Base-by-base conservation (phyloP, 2,888 invertebrate species). In the Drosophila falleni region DNA sequence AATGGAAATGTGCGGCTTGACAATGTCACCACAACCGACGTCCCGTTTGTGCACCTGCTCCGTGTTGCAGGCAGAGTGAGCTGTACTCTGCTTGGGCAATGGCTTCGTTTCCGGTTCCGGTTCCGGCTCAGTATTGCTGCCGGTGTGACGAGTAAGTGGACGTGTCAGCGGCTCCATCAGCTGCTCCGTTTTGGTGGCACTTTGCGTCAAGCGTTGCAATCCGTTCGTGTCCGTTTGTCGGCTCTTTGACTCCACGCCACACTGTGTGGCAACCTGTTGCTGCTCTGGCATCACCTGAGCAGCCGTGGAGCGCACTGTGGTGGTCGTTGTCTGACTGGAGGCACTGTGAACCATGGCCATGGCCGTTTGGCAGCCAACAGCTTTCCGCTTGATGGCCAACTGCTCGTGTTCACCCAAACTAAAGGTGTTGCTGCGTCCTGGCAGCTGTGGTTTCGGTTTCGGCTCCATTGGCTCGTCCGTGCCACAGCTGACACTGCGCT, bases 401-500 rank as follows among this genome's bases (percentile, higher is more conserved):
- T 93, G 93, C 54, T 94, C 94, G 31, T 81, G 87, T 53, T 94
- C 94, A 3, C 94, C 94, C 79, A 94, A 92, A 83, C 94, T 94
- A 80, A 95, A 95, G 0, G 95, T 95, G 71, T 94, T 94, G 82
- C 94, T 95, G 59, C 94, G 92, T 2, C 93, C 93, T 1, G 80
- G 74, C 59, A 78, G 33, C 53, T 71, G 83, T 4, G 77, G 70
- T 9, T 54, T 41, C 0, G 67, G 16, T 29, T 80, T 79, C 0
- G 59, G 78, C 26, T 75, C 73, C 29, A 55, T 29, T 0, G 69
- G 51, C 4, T 82, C 81, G 5, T 92, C 92, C 1, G 94, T 92
- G 37, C 95, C 95, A 15, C 95, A 94, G 8, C 94, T 95, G 42
- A 95, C 92, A 51, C 94, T 94, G 55, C 94, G 93, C 64, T 94